Base-by-base conservation (phyloP, 1,140 invertebrate species). In the Papilio polyxenes region DNA sequence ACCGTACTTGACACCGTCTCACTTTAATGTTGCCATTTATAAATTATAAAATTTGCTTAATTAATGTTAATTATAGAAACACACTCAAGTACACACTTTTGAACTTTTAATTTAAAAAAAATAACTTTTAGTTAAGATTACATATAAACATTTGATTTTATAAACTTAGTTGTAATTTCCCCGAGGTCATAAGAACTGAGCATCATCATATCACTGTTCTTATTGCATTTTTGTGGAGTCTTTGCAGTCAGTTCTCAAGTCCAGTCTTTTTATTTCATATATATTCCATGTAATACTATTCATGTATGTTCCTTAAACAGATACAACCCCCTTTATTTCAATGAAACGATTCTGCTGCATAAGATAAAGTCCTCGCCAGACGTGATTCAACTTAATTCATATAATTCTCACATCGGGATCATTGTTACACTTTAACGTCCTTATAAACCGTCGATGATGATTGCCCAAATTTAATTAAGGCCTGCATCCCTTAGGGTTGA, bases 311-410 rank as follows among this genome's bases (percentile, higher is more conserved):
- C 20, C 13, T 72, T 40, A 40, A 40, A 37, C 13, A 31, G 65
- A 37, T 72, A 72, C 5, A 31, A 72, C 65, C 37, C 62, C n/a
- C 79, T 74, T 81, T 76, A 77, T 69, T 80, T 76, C 44, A 84
- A 83, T 75, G 75, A 56, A 75, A 87, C 23, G 13, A 82, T 83
- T 85, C 87, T 88, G 87, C 85, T 87, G 74, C 85, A 85, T 81
- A 82, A 82, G 85, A 89, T 89, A 90, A 88, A 87, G 85, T 56
- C 74, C 84, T 87, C 81, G 85, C 84, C 85, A 87, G 82, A 92
- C 93, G 93, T 94, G 92, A 90, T 92, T 90, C 87, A 85, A 87
- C 87, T 89, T 91, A 92, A 93, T 93, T 92, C 87, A 91, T 87
- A 90, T 87, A 94, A 94, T 92, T 90, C 86, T 87, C 85, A 88